Evolutionary conservation across 1,140 invertebrate species (phyloP).

Genomic region (Panagrolaimus sp.): DNA sequence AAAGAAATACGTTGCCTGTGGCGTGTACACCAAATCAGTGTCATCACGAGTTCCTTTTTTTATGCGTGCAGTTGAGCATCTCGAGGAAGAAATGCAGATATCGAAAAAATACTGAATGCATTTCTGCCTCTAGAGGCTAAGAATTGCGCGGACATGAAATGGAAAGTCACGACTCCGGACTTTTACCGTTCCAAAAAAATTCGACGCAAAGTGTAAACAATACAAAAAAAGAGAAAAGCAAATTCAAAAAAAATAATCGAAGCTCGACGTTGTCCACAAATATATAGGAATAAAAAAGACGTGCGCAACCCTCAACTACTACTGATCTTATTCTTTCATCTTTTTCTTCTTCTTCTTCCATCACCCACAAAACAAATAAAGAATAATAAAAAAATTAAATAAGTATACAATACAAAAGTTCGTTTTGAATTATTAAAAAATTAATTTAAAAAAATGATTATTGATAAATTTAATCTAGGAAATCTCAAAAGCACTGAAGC

Average conservation of each 20-base stretch:
- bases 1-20: background rate
- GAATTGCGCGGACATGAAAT: conserved; percentile 10
- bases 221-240: conserved; percentile 3
- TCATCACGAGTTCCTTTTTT: no score
- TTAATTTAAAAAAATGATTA: no score
- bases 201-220: conserved; percentile 12
- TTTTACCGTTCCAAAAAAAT: conserved; percentile 13
- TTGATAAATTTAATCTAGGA: no score
- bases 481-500: conserved; percentile 9
- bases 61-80: no score
- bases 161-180: conserved; percentile 14
- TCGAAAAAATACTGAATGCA: background rate
- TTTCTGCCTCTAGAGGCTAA: background rate
- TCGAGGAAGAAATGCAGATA: conserved; percentile 13
- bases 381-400: no score
- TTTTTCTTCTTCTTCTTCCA: no score
- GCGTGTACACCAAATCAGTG: no score
- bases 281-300: background rate
- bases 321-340: no score
- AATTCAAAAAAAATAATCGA: conserved; percentile 1
- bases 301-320: no score
- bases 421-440: no score
- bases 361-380: no score
- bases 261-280: background rate
- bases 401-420: no score